phyloP scores from a whole-genome alignment of 2,797 vertebrate genomes.

The Adelosebastes latens region DNA sequence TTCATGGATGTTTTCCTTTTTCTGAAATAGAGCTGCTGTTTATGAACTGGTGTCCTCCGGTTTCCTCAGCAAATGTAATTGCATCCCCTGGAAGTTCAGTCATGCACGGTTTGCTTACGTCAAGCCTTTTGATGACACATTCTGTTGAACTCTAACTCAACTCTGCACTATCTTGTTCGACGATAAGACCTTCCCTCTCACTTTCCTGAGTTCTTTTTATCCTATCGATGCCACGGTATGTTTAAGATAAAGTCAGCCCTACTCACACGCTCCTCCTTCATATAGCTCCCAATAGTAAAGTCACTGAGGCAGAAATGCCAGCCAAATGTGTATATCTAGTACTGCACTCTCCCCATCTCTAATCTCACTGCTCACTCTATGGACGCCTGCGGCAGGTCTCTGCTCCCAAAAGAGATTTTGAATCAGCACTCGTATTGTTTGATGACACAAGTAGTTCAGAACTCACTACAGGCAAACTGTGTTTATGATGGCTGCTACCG shows the following conservation, averaged over 20 bases:
- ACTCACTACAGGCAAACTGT: slow-evolving; percentile 35
- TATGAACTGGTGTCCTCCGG: slow-evolving; percentile 18
- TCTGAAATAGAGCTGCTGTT: slow-evolving; percentile 31
- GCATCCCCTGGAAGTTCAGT: slow-evolving; percentile 29
- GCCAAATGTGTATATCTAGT: slow-evolving; percentile 25
- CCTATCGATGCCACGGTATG: slow-evolving; percentile 7
- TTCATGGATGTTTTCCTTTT: slow-evolving; percentile 1
- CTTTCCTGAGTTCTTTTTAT: slow-evolving; percentile 8
- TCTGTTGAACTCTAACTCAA: slow-evolving; percentile 39
- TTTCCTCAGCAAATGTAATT: slow-evolving; percentile 26
- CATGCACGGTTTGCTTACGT: slow-evolving; percentile 1
- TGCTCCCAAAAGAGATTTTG: slow-evolving; percentile 33
- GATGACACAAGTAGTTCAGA: slow-evolving; percentile 38
- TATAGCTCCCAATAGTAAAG: slow-evolving; percentile 16
- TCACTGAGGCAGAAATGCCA: slow-evolving; percentile 28
- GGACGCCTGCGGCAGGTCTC: slow-evolving; percentile 32
- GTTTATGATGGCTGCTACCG: not conserved
- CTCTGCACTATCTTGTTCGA: slow-evolving; percentile 12
- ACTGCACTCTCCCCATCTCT: slow-evolving; percentile 42
- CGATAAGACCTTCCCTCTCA: slow-evolving; percentile 9
- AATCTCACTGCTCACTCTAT: slow-evolving; percentile 46
- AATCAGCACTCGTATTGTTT: slow-evolving; percentile 51
- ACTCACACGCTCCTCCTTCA: not conserved
- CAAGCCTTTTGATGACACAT: slow-evolving; percentile 20
- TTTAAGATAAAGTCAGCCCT: slow-evolving; percentile 33